Evolutionary conservation across 2,113 vertebrate species (phyloP).

Genomic region (Budorcas taxicolor): DNA sequence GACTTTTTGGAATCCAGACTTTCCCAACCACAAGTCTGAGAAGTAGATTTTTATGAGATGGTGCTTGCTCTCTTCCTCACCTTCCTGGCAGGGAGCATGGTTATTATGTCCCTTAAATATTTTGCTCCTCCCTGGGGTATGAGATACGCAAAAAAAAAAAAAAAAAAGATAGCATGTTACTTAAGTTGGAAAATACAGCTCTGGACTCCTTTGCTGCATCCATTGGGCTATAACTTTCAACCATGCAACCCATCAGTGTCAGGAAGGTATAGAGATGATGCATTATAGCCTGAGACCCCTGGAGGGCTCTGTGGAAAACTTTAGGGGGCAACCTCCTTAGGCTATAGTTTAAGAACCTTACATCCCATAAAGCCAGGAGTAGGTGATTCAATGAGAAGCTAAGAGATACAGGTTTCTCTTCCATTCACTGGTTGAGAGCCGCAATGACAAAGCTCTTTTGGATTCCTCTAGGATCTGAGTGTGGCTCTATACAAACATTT

Average conservation of each 20-base stretch:
- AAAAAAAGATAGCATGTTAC: background rate
- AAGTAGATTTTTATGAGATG: background rate
- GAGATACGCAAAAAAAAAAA: background rate
- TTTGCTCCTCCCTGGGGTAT: background rate
- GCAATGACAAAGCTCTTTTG: slow-evolving; percentile 68
- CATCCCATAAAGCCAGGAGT: background rate
- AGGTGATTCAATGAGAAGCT: background rate
- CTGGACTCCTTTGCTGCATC: background rate
- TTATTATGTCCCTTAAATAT: background rate
- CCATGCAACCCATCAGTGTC: background rate
- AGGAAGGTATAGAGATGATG: background rate
- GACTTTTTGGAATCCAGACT: slow-evolving; percentile 4
- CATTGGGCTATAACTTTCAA: background rate
- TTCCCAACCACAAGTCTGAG: background rate
- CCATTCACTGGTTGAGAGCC: background rate
- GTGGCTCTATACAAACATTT: slow-evolving; percentile 90
- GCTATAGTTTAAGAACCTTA: background rate
- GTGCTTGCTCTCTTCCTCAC: background rate
- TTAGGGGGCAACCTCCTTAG: background rate
- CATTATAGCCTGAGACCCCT: slow-evolving; percentile 27
- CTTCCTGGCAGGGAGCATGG: background rate
- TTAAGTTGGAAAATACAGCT: background rate
- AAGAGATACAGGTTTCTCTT: slow-evolving; percentile 10
- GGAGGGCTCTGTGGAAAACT: slow-evolving; percentile 21
- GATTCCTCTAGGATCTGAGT: slow-evolving; percentile 87